Evolutionary conservation across 2,888 invertebrate species (phyloP).

Genomic region (Acanthopleura granulata): DNA sequence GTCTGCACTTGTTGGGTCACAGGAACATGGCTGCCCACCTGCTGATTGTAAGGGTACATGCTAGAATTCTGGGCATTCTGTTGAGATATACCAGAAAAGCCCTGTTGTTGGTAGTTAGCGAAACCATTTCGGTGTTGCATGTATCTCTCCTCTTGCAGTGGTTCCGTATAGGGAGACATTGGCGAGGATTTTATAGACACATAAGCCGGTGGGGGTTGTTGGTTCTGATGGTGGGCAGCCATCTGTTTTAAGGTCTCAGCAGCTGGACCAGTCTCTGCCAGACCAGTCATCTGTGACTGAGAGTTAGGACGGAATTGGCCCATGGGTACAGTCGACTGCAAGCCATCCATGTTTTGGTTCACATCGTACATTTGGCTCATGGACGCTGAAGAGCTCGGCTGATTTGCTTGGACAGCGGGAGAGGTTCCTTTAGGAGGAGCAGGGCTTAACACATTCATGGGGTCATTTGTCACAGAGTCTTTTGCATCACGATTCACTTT

Average conservation of each 20-base stretch:
- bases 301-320: slow-evolving; percentile 25
- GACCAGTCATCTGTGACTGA: slow-evolving; percentile 23
- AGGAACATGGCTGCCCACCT: background rate
- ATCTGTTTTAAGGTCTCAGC: slow-evolving; percentile 96
- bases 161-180: slow-evolving; percentile 30
- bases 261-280: slow-evolving; percentile 79
- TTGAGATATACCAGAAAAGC: background rate
- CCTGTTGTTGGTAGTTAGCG: slow-evolving; percentile 5
- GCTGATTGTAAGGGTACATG: slow-evolving; percentile 17
- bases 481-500: slow-evolving; percentile 43
- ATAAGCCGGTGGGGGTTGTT: slow-evolving; percentile 39
- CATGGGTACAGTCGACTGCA: slow-evolving; percentile 38
- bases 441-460: slow-evolving; percentile 13
- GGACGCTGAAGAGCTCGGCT: slow-evolving; percentile 26
- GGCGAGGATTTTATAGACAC: slow-evolving; percentile 59
- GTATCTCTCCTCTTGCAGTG: slow-evolving; percentile 3
- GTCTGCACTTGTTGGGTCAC: background rate
- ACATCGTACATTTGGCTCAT: slow-evolving; percentile 34
- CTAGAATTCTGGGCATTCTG: background rate
- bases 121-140: slow-evolving; percentile 11
- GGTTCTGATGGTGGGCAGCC: slow-evolving; percentile 96
- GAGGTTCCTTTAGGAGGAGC: slow-evolving; percentile 4
- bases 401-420: background rate
- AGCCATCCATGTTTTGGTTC: slow-evolving; percentile 38
- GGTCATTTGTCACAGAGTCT: slow-evolving; percentile 34